These are phyloP conservation scores for Micromesistius poutassou DNA, from an alignment of 2,797 vertebrate species.

Conservation along the genomic window DNA sequence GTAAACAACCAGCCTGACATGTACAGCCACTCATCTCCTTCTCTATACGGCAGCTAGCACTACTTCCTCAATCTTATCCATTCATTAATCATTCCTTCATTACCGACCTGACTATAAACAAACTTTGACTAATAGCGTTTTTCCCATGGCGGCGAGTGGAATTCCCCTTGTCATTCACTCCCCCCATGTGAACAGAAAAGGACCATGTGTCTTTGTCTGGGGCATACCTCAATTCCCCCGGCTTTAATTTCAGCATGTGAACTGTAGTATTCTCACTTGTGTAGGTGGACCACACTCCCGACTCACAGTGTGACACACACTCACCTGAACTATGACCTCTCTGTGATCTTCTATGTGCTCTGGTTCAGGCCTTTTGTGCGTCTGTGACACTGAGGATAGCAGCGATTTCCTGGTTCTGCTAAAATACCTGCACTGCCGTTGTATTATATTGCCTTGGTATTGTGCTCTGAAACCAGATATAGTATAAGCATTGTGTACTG, in stretches of 20 bases:
- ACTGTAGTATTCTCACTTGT: neutral
- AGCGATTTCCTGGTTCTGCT: neutral
- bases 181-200: too few species aligned
- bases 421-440: neutral
- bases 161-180: neutral
- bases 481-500: neutral
- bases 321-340: neutral
- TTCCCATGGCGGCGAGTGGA: neutral
- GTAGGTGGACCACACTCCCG: neutral
- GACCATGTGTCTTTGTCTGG: neutral
- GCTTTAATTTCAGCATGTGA: conserved; percentile 4
- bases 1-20: neutral
- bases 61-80: neutral
- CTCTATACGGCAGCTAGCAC: neutral
- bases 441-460: neutral
- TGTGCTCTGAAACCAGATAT: neutral
- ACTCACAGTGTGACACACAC: neutral
- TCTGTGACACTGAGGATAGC: neutral
- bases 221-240: neutral
- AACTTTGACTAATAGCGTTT: neutral
- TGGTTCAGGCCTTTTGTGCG: neutral
- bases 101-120: neutral
- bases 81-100: neutral
- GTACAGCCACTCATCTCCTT: neutral
- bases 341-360: neutral